phyloP scores from a whole-genome alignment of 1,140 invertebrate species.

The Musca domestica region DNA sequence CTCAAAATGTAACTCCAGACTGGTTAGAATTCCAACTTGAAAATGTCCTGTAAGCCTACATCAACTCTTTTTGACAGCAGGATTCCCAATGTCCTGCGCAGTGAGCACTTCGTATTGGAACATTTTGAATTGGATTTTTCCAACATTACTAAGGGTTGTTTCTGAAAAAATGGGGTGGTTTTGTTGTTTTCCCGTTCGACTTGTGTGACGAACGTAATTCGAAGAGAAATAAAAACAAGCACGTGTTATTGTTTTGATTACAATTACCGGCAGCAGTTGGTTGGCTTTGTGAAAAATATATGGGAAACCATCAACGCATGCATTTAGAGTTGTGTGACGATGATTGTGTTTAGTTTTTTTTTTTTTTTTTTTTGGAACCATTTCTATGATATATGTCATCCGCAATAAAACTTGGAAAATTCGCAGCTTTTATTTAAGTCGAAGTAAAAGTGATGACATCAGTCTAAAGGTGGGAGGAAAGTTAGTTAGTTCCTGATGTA shows the following conservation, averaged over 20 bases:
- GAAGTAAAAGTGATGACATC: no score
- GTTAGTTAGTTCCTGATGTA: no score
- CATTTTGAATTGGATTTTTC: background rate
- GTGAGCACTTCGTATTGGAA: slow-evolving; percentile 25
- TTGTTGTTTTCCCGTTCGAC: background rate
- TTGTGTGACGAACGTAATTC: background rate
- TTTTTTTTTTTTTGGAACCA: no score
- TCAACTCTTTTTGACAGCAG: slow-evolving; percentile 27
- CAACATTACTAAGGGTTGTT: background rate
- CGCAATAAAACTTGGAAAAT: no score
- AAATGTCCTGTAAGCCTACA: slow-evolving; percentile 33
- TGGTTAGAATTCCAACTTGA: slow-evolving; percentile 38
- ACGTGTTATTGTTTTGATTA: slow-evolving; percentile 14
- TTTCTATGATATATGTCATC: no score
- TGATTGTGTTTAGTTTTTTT: no score
- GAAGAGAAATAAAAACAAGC: background rate
- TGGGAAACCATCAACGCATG: no score
- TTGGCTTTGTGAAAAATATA: no score
- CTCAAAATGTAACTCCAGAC: slow-evolving; percentile 54
- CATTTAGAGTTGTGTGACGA: no score
- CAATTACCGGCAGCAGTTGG: background rate
- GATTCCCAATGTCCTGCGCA: slow-evolving; percentile 51
- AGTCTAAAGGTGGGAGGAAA: no score
- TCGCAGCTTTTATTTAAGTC: no score
- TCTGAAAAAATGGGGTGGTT: background rate